A percentile compares a stretch with the other conserved stretches of the same genome.
Conservation (phyloP, 2,113 vertebrate species). For the Serranochromis macrocephalus region DNA sequence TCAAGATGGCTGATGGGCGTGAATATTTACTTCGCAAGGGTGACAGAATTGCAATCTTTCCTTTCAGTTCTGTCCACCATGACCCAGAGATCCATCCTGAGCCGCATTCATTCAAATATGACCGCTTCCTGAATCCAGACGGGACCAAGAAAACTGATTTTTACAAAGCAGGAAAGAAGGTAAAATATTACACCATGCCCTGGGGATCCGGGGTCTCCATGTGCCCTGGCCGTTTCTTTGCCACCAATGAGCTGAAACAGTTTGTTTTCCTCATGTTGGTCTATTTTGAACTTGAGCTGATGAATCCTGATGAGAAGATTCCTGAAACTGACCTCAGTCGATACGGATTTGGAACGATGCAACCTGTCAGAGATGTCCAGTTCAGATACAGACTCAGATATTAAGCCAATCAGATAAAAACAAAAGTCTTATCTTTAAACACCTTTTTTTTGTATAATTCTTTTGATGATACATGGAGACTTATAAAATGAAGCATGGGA, state of each 20-base stretch:
- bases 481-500: neutral
- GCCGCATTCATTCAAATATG: constrained; percentile 76
- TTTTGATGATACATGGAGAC: neutral
- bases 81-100: constrained; percentile 83
- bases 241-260: constrained; percentile 82
- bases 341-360: constrained; percentile 83
- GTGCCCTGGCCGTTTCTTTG: constrained; percentile 87
- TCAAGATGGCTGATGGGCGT: no score
- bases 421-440: neutral
- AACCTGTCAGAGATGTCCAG: constrained; percentile 71
- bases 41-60: constrained; percentile 68
- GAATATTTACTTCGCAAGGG: no score
- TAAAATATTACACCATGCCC: constrained; percentile 73
- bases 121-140: constrained; percentile 78
- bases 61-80: constrained; percentile 76
- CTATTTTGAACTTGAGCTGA: constrained; percentile 84
- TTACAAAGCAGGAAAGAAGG: constrained; percentile 77
- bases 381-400: constrained; percentile 76
- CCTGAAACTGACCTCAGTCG: constrained; percentile 73
- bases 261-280: constrained; percentile 82
- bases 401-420: neutral
- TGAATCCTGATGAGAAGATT: constrained; percentile 62
- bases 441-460: neutral
- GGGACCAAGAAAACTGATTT: constrained; percentile 81
- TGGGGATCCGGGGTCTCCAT: constrained; percentile 84